Conservation (phyloP, 2,797 vertebrate genomes). For the Poeciliopsis presidionis region DNA sequence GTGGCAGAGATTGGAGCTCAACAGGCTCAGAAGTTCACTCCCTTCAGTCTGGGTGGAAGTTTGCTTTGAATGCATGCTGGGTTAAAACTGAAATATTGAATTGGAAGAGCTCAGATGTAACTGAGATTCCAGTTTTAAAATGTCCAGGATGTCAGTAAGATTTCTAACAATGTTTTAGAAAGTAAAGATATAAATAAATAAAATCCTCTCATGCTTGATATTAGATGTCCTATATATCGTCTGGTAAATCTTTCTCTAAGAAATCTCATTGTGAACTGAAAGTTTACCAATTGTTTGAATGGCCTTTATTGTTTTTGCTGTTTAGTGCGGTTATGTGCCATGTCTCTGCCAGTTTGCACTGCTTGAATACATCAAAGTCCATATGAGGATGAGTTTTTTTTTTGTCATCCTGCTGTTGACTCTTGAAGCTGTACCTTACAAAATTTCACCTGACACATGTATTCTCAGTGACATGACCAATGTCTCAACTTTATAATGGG, state of each 20-base stretch:
- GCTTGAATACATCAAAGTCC: background rate
- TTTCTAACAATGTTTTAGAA: background rate
- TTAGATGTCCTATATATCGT: background rate
- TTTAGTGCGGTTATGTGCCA: background rate
- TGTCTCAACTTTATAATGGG: background rate
- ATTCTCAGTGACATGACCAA: background rate
- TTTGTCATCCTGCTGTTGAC: background rate
- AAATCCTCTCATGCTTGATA: background rate
- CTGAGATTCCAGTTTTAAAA: background rate
- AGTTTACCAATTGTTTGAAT: background rate
- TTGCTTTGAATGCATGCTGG: slow-evolving; percentile 39
- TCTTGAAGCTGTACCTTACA: background rate
- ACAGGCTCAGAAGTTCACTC: slow-evolving; percentile 92
- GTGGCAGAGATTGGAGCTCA: slow-evolving; percentile 92
- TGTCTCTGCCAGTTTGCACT: background rate
- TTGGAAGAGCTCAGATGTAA: background rate
- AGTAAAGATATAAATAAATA: background rate
- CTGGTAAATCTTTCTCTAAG: background rate
- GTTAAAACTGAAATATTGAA: background rate
- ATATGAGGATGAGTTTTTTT: background rate
- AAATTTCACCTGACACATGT: background rate
- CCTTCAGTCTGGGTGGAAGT: slow-evolving; percentile 61
- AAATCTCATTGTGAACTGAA: background rate
- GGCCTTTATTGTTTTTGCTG: background rate
- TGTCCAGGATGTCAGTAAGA: background rate